A percentile compares a stretch with the other conserved stretches of the same genome.
phyloP scores from a whole-genome alignment of 1,140 invertebrate genomes.

The Anthonomus grandis region DNA sequence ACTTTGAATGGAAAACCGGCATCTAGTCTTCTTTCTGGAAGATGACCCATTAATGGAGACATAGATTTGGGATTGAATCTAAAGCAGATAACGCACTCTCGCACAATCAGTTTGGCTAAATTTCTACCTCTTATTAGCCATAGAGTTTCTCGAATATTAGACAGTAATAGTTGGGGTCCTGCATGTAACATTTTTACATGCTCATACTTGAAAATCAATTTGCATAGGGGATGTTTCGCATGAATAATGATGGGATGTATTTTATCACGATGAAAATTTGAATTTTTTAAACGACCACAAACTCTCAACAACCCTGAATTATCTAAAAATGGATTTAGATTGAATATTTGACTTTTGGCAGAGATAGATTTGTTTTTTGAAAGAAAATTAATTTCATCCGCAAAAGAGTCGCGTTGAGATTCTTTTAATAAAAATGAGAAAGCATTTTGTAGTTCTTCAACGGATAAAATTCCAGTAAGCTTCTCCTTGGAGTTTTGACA shows the following conservation, averaged over 20 bases:
- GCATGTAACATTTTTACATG: constrained; percentile 37
- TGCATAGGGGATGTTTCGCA: constrained; percentile 25
- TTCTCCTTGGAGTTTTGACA: no score
- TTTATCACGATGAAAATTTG: constrained; percentile 26
- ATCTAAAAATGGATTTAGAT: constrained; percentile 44
- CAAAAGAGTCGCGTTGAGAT: constrained; percentile 8
- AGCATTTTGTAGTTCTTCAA: not conserved
- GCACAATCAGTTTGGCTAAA: not conserved
- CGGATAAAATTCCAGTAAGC: no score
- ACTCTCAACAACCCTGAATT: constrained; percentile 45
- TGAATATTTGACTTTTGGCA: constrained; percentile 26
- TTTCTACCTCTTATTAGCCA: constrained; percentile 11
- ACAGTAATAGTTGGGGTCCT: constrained; percentile 30
- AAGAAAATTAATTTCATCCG: constrained; percentile 12
- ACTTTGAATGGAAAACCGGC: constrained; percentile 26
- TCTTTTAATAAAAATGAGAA: not conserved
- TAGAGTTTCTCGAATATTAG: constrained; percentile 27
- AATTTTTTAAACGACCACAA: constrained; percentile 44
- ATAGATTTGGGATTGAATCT: constrained; percentile 18
- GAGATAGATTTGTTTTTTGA: not conserved
- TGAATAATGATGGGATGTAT: constrained; percentile 44
- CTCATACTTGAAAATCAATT: constrained; percentile 31
- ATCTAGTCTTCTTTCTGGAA: constrained; percentile 33
- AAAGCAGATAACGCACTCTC: constrained; percentile 30
- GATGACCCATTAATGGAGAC: constrained; percentile 29